phyloP scores from a whole-genome alignment of 2,113 vertebrate species.

The Megaptera novaeangliae region DNA sequence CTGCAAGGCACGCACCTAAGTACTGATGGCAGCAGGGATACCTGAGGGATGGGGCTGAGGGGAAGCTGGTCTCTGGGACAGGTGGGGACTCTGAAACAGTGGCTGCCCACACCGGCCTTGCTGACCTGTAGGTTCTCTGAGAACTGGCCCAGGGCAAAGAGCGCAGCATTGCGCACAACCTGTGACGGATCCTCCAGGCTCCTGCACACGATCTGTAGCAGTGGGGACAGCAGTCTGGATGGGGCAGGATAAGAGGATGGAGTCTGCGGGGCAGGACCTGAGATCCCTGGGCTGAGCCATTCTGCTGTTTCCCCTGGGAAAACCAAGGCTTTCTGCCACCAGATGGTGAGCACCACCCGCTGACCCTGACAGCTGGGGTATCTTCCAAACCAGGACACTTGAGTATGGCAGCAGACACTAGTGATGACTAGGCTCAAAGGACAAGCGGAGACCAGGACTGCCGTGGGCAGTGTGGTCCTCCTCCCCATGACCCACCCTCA shows the following conservation, averaged over 20 bases:
- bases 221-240: constrained; percentile 84
- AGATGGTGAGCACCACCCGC: neutral
- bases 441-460: neutral
- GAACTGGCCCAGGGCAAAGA: constrained; percentile 92
- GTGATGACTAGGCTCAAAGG: neutral
- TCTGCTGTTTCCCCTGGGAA: neutral
- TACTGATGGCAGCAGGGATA: neutral
- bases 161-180: constrained; percentile 87
- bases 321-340: neutral
- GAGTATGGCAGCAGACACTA: neutral
- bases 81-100: neutral
- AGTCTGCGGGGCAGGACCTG: neutral
- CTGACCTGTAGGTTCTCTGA: constrained; percentile 91
- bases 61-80: neutral
- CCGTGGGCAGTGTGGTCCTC: neutral
- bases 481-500: neutral
- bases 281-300: neutral
- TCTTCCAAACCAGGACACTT: neutral
- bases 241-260: neutral
- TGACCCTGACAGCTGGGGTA: neutral
- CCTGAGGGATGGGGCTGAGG: neutral
- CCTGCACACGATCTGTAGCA: constrained; percentile 88
- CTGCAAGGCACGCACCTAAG: neutral
- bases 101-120: neutral
- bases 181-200: constrained; percentile 85